phyloP scores from a whole-genome alignment of 1,140 invertebrate species.

The Theocolax elegans region DNA sequence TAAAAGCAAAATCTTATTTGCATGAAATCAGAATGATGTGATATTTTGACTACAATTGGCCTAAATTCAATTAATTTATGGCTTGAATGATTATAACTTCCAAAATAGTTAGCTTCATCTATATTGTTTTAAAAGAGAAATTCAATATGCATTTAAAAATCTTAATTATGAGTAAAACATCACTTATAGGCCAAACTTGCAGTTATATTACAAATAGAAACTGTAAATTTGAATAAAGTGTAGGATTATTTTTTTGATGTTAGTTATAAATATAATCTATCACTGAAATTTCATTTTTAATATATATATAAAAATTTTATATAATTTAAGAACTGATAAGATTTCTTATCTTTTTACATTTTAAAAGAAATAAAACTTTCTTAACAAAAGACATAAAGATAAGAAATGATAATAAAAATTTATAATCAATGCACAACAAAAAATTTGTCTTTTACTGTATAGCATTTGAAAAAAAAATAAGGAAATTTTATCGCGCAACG shows the following conservation, averaged over 20 bases:
- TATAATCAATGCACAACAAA: slow-evolving; percentile 25
- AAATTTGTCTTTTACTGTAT: slow-evolving; percentile 18
- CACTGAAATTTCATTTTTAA: slow-evolving; percentile 23
- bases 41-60: slow-evolving; percentile 25
- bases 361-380: slow-evolving; percentile 27
- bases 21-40: slow-evolving; percentile 23
- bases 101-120: slow-evolving; percentile 22
- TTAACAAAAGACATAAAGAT: slow-evolving; percentile 31
- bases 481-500: slow-evolving; percentile 22
- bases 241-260: slow-evolving; percentile 19
- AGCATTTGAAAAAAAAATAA: slow-evolving; percentile 31
- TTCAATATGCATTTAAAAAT: slow-evolving; percentile 17
- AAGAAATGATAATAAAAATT: slow-evolving; percentile 34
- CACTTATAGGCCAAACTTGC: slow-evolving; percentile 15
- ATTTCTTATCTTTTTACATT: slow-evolving; percentile 15
- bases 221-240: slow-evolving; percentile 31
- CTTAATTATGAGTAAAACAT: slow-evolving; percentile 10
- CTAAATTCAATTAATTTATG: slow-evolving; percentile 16
- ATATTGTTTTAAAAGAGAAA: neutral
- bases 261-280: slow-evolving; percentile 37
- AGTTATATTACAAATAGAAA: slow-evolving; percentile 19
- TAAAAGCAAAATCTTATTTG: slow-evolving; percentile 25
- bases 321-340: slow-evolving; percentile 32
- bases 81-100: slow-evolving; percentile 9
- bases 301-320: slow-evolving; percentile 12